Evolutionary conservation across 2,888 invertebrate genomes (phyloP), one percentile per base, ranked within the genome.

Genomic region (Yponomeuta sedellus): DNA sequence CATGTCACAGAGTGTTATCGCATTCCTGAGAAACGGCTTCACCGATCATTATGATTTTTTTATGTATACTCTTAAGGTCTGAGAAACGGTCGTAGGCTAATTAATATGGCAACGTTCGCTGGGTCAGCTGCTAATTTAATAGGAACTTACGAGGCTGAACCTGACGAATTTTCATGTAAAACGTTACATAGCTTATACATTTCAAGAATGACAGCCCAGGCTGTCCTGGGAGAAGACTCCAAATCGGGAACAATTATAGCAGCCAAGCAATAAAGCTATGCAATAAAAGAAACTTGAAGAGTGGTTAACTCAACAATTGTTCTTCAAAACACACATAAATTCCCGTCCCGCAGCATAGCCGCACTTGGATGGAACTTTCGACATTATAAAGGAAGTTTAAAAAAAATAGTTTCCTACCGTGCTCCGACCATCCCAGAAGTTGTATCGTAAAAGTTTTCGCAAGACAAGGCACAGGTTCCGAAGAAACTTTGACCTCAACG

Each of bases 371-470:
- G 12, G 28, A 61, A 61, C 25, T 61, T 34, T 12, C 16, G 22
- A 22, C 61, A 61, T 61, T 79, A 81, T 83, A 81, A 82, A 82
- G 84, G 77, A 80, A 72, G 78, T 79, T 84, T 80, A 77, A 81
- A 83, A 85, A 83, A 81, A 81, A 83, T 81, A 80, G 68, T 70
- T 69, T 70, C 73, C 69, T 72, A 70, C 71, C 62, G 39, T 64
- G 20, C 63, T 22, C 10, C n/a, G 28, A 64, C 64, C 68, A 65
- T 67, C 70, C 69, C 68, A 67, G 66, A 76, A 79, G 75, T 79
- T 77, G 74, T 74, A 77, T 77, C 79, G 77, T 81, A 79, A 79
- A 81, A 75, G 79, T 78, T 77, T 80, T 80, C 75, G 73, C 75
- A 74, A 75, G 28, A 61, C 61, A 25, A 52, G 44, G 61, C 12